Evolutionary conservation across 37 sponge, comb jelly and placozoan genomes (phyloP).

Genomic region (Tethya wilhelma): DNA sequence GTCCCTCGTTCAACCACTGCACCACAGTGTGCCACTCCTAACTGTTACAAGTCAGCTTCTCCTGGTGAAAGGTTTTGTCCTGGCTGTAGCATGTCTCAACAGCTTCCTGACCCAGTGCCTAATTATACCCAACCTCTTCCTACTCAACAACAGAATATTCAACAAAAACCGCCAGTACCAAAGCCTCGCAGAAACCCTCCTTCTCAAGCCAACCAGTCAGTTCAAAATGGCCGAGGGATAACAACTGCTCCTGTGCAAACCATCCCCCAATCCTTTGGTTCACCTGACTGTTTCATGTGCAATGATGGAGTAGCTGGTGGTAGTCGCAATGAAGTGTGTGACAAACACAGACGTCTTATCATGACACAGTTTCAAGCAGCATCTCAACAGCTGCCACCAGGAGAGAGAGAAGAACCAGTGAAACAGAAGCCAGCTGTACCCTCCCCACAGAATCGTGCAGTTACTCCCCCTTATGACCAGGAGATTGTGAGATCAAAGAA

Average conservation of each 20-base stretch:
- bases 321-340: background rate
- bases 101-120: background rate
- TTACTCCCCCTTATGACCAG: no score
- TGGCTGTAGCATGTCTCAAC: background rate
- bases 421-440: no score
- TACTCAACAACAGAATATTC: background rate
- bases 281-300: background rate
- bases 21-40: background rate
- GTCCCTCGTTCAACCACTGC: background rate
- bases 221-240: background rate
- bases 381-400: background rate
- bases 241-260: background rate
- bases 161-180: background rate
- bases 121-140: no score
- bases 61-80: background rate
- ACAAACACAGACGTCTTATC: background rate
- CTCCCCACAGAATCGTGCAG: no score
- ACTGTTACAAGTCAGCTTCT: background rate
- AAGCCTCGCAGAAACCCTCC: conserved; percentile 2
- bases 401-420: background rate
- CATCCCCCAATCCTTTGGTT: background rate
- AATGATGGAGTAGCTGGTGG: background rate
- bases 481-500: no score
- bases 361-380: background rate
- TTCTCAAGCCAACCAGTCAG: background rate